Base-by-base conservation (phyloP, 2,797 vertebrate genomes). In the Paratrypauchen microcephalus region DNA sequence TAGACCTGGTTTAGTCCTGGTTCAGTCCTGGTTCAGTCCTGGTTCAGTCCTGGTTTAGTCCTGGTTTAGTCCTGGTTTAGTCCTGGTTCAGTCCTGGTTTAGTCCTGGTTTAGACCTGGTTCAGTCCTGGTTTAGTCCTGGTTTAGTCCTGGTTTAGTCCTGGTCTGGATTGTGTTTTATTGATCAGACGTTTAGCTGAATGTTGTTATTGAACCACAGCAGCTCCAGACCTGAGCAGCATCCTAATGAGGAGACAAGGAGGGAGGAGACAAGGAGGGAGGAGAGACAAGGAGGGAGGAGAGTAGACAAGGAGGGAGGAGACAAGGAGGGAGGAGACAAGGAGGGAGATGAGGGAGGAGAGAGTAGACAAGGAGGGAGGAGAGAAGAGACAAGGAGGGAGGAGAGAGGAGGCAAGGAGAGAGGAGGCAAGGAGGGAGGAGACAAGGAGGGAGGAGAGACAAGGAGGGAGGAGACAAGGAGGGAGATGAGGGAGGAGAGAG, bases 111-210 rank as follows among this genome's bases (percentile, higher is more conserved):
- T 48, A 48, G 45, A 16, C 45, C 45, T 15, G 45, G 45, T 47
- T 47, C 18, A 47, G 45, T 47, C 4, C 45, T 47, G 3, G 45
- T 47, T 47, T 16, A 47, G 15, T 47, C 12, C 15, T 47, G 13
- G 15, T 16, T 47, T 15, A 47, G 15, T 47, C 3, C 45, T 5
- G 45, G 45, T 47, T 47, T 47, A 47, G 15, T 47, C 12, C 45
- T 47, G 3, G 15, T 16, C 5, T 15, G 45, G 12, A 3, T 47
- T 59, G 3, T 9, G 50, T 54, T 65, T 81, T 80, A 89, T 90
- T 81, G 88, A 90, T 90, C 87, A 90, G 88, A 89, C 88, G 88
- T 90, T 90, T 90, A 90, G 87, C 83, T 88, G 86, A 87, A 88
- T 87, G 88, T 84, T 87, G 78, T 82, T 83, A 88, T 90, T 80